Evolutionary conservation across 1,140 invertebrate species (phyloP).

Genomic region (Hyposmocoma kahamanoa): DNA sequence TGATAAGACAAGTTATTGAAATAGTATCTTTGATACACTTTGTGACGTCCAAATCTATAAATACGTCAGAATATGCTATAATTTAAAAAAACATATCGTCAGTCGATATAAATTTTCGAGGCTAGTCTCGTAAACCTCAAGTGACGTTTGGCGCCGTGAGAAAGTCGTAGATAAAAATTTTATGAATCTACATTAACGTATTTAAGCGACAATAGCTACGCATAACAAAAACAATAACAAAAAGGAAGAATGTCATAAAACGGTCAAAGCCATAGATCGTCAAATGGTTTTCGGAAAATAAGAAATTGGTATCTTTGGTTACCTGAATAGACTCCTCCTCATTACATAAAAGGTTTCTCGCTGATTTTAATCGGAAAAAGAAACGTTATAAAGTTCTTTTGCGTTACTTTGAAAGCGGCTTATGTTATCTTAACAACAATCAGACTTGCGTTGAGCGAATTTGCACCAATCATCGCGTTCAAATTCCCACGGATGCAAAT

Average conservation of each 20-base stretch:
- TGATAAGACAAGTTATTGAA: no score
- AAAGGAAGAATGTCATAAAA: neutral
- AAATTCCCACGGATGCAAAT: slow-evolving; percentile 24
- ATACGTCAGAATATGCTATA: no score
- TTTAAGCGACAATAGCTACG: neutral
- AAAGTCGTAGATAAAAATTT: neutral
- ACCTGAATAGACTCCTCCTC: neutral
- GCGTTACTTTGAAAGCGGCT: no score
- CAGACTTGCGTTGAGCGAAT: slow-evolving; percentile 9
- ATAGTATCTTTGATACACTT: no score
- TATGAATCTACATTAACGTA: neutral
- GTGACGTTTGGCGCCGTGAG: slow-evolving; percentile 10
- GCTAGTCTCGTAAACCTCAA: no score
- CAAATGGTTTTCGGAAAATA: no score
- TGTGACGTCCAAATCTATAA: no score
- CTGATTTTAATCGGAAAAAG: neutral
- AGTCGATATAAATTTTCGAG: no score
- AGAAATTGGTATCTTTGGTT: no score
- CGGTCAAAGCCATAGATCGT: neutral
- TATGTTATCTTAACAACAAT: no score
- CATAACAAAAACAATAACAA: neutral
- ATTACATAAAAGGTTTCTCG: neutral
- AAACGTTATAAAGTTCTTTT: neutral
- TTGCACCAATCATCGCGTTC: slow-evolving; percentile 25
- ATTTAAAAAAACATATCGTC: no score